phyloP scores from a whole-genome alignment of 2,888 invertebrate species.

The Eristalis tenax region DNA sequence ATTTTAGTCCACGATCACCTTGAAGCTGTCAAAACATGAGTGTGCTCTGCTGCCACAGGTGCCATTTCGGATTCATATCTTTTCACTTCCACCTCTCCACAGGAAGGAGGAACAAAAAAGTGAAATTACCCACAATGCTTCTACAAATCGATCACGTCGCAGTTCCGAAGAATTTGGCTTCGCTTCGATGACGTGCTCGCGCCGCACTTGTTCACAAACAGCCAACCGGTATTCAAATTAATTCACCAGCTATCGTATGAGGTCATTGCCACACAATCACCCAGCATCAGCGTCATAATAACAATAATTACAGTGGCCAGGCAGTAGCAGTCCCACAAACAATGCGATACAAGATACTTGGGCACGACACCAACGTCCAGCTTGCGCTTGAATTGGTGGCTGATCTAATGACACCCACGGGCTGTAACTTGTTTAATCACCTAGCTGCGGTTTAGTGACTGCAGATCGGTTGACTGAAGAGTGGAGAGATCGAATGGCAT shows the following conservation, averaged over 20 bases:
- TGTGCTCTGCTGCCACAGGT: neutral
- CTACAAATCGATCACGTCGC: constrained; percentile 34
- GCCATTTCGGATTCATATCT: too few relatives aligned
- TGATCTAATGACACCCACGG: constrained; percentile 70
- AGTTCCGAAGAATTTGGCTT: neutral
- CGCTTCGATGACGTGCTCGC: constrained; percentile 7
- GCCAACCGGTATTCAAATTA: constrained; percentile 51
- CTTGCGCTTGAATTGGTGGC: constrained; percentile 26
- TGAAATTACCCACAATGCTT: constrained; percentile 46
- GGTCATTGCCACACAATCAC: constrained; percentile 65
- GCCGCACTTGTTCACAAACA: constrained; percentile 11
- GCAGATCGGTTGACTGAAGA: neutral
- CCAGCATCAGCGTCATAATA: constrained; percentile 41
- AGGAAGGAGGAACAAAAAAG: constrained; percentile 10
- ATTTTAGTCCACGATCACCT: neutral
- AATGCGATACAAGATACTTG: neutral
- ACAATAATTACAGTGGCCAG: constrained; percentile 38
- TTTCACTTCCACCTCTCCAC: neutral
- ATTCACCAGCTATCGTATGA: constrained; percentile 51
- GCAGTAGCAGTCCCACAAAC: neutral
- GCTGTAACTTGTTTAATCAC: constrained; percentile 62
- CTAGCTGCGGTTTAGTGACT: constrained; percentile 31
- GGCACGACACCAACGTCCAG: constrained; percentile 7
- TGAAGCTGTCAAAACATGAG: neutral
- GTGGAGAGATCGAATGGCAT: neutral